Percentiles rank a stretch among this genome's conserved stretches.
These are phyloP conservation scores for Ptiloglossa arizonensis DNA, from an alignment of 1,140 invertebrate genomes.

Conservation along the genomic window DNA sequence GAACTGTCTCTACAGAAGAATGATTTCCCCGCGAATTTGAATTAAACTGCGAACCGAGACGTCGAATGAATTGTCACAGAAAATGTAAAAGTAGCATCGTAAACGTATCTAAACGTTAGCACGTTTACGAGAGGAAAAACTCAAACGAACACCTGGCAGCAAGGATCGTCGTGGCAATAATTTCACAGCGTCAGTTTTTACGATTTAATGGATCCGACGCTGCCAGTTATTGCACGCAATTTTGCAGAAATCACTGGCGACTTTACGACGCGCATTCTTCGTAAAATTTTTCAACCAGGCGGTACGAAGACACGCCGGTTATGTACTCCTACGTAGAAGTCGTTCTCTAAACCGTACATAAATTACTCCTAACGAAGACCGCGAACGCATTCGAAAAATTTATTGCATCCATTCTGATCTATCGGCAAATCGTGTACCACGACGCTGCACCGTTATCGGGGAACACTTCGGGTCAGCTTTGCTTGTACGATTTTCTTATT, in stretches of 20 bases:
- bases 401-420: conserved; percentile 59
- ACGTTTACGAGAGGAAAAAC: background rate
- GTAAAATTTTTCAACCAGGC: conserved; percentile 15
- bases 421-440: conserved; percentile 54
- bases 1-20: no score
- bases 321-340: conserved; percentile 34
- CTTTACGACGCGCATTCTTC: conserved; percentile 26
- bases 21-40: no score
- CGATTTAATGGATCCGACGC: background rate
- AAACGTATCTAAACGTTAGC: background rate
- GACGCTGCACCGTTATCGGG: conserved; percentile 52
- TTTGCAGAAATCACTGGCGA: background rate
- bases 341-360: conserved; percentile 54
- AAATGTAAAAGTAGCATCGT: no score
- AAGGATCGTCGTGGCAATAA: background rate
- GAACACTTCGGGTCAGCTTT: conserved; percentile 13
- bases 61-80: no score
- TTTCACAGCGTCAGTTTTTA: background rate
- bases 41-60: no score
- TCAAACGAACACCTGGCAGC: background rate
- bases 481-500: conserved; percentile 56
- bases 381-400: conserved; percentile 51
- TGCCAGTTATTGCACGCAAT: background rate
- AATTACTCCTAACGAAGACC: conserved; percentile 57
- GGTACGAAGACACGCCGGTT: conserved; percentile 45